Base-by-base conservation (phyloP, 2,113 vertebrate species). In the Herpailurus yagouaroundi region DNA sequence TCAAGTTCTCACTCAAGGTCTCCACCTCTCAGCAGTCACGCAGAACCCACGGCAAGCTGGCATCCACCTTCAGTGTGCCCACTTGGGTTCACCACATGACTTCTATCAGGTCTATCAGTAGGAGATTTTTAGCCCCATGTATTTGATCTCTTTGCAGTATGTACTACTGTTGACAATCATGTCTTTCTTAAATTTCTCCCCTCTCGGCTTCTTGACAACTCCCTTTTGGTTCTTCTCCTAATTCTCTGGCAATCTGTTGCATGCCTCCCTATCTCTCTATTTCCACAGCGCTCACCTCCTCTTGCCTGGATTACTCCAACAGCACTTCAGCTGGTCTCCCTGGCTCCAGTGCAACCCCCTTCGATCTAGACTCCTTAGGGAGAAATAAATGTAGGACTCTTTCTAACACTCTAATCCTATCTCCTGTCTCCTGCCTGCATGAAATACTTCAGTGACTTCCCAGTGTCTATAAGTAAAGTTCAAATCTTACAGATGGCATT, bases 81-180 rank as follows among this genome's bases (percentile, higher is more conserved):
- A 16, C 1, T 0, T 6, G 36, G 11, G 25, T 23, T 50, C n/a
- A 25, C 55, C 19, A 0, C 4, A 5, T 33, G 36, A 12, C 10
- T 33, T 48, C 45, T 63, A 6, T 33, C 52, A 73, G 60, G 48
- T 64, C 38, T 21, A 5, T 64, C 25, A 4, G 33, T 6, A 36
- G 31, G 36, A 64, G 14, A 23, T 33, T 69, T 71, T 45, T 10
- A 60, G 45, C 63, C 63, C 33, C 31, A 16, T 6, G 29, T 45
- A 41, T 55, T 50, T 76, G 41, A 29, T 16, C 10, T 50, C 15
- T 85, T n/a, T 82, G 63, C 15, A 80, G 10, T 27, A 50, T 5
- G 1, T 3, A 45, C 41, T 52, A 19, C 3, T 80, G 16, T 14
- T 71, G 38, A 77, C 18, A 87, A 48, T 29, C 33, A 13, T 7